A percentile compares a stretch with the other conserved stretches of the same genome.
phyloP scores from a whole-genome alignment of 2,888 invertebrate species.

The Thera britannica region DNA sequence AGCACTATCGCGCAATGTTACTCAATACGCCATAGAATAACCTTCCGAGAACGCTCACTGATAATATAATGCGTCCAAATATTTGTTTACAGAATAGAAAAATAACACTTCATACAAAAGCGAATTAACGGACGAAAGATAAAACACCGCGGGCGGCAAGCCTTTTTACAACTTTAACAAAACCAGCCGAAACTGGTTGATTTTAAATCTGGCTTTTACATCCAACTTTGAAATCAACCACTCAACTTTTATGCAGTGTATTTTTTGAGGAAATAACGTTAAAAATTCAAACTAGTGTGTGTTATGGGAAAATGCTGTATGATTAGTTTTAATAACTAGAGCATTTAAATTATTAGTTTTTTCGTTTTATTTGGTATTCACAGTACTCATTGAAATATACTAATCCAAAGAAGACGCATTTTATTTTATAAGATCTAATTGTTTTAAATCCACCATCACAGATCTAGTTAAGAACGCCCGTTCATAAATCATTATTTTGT shows the following conservation, averaged over 20 bases:
- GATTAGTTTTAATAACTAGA: too few relatives aligned
- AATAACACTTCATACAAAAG: slow-evolving; percentile 49
- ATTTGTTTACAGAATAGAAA: slow-evolving; percentile 50
- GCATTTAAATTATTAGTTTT: too few relatives aligned
- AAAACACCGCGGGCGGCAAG: slow-evolving; percentile 39
- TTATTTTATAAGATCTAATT: too few relatives aligned
- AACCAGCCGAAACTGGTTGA: slow-evolving; percentile 33
- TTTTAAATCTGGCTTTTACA: slow-evolving; percentile 39
- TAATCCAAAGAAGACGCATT: too few relatives aligned
- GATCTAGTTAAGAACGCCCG: too few relatives aligned
- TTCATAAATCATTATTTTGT: too few relatives aligned
- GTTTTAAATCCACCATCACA: too few relatives aligned
- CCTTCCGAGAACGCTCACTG: slow-evolving; percentile 38
- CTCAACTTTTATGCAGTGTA: background rate
- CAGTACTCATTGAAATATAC: too few relatives aligned
- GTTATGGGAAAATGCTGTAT: too few relatives aligned
- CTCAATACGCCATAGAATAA: slow-evolving; percentile 36
- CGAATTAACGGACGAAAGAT: slow-evolving; percentile 48
- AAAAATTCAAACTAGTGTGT: background rate
- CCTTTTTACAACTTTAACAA: slow-evolving; percentile 35
- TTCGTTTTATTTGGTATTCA: too few relatives aligned
- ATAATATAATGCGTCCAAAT: slow-evolving; percentile 38
- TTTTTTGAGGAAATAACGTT: background rate
- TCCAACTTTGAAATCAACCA: slow-evolving; percentile 27
- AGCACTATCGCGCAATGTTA: background rate